phyloP scores from a whole-genome alignment of 23 tunicate species.

The Styela clava region DNA sequence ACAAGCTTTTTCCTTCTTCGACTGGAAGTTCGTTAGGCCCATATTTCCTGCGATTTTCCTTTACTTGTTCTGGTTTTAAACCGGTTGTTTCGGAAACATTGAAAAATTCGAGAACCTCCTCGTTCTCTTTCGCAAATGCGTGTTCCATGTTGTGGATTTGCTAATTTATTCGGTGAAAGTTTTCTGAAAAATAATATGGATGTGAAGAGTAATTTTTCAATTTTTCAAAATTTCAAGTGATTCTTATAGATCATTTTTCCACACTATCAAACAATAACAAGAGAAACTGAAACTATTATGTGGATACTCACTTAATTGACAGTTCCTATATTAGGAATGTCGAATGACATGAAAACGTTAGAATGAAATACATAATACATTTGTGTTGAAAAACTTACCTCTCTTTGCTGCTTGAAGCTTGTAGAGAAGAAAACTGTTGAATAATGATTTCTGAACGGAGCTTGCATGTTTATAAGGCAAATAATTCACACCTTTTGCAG shows the following conservation, averaged over 20 bases:
- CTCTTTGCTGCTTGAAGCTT: neutral
- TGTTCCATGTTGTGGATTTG: constrained; percentile 66
- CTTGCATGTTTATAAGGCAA: neutral
- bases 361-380: neutral
- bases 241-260: too few species aligned
- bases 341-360: neutral
- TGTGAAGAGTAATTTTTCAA: too few species aligned
- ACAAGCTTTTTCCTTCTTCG: constrained; percentile 89
- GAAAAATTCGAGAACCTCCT: constrained; percentile 76
- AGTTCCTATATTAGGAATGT: too few species aligned
- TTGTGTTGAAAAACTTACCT: neutral
- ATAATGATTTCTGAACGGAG: neutral
- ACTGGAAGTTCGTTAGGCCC: constrained; percentile 92
- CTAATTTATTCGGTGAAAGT: neutral
- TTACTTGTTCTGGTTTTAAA: constrained; percentile 56
- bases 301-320: neutral
- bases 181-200: neutral
- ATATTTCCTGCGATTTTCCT: constrained; percentile 64
- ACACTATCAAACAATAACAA: too few species aligned
- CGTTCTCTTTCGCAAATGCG: constrained; percentile 76
- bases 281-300: too few species aligned
- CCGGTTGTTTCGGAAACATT: constrained; percentile 59
- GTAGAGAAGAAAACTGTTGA: neutral
- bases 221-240: too few species aligned
- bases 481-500: neutral